Conservation (phyloP, 1,140 invertebrate genomes). For the Aphaenogaster ashmeadi region DNA sequence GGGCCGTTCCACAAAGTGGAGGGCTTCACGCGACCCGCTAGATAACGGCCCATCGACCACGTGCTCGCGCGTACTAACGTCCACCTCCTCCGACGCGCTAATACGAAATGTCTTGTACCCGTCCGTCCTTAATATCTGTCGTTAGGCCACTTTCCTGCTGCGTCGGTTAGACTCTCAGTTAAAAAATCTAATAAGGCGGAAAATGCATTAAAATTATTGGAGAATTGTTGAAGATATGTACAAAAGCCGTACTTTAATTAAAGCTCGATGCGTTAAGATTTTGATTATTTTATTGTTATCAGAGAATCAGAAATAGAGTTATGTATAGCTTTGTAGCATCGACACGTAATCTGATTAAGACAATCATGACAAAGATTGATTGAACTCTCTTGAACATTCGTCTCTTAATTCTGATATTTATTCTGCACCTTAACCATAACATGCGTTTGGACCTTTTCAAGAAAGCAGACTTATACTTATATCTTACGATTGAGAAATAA, state of each 20-base stretch:
- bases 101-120: constrained; percentile 13
- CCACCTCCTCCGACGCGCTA: constrained; percentile 4
- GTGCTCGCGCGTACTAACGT: constrained; percentile 74
- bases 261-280: neutral
- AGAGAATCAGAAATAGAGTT: neutral
- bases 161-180: neutral
- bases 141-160: constrained; percentile 18
- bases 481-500: neutral
- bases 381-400: neutral
- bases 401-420: neutral
- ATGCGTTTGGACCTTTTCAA: neutral
- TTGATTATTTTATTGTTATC: neutral
- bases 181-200: neutral
- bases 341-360: neutral
- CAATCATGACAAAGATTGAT: neutral
- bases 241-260: neutral
- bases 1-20: constrained; percentile 74
- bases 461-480: neutral
- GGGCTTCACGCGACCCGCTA: constrained; percentile 78
- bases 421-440: neutral
- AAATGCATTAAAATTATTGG: neutral
- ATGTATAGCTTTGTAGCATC: neutral
- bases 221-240: neutral
- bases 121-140: constrained; percentile 17
- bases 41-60: constrained; percentile 82